Conservation (phyloP, 2,888 invertebrate genomes). For the Lasioglossum vierecki region DNA sequence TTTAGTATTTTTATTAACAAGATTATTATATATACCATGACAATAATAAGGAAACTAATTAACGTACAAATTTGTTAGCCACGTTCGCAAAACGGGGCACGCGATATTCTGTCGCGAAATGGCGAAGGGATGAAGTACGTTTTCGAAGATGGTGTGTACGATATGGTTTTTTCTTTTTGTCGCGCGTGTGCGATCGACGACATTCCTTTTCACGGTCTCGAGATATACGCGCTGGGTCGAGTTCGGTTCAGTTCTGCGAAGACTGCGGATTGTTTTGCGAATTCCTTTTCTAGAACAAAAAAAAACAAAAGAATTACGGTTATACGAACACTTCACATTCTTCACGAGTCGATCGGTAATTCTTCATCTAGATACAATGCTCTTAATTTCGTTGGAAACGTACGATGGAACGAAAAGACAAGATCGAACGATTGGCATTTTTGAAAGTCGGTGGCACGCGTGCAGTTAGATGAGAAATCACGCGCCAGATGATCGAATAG, state of each 20-base stretch:
- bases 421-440: neutral
- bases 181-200: conserved; percentile 14
- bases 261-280: neutral
- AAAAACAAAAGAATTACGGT: neutral
- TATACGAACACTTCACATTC: neutral
- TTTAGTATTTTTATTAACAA: conserved; percentile 84
- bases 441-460: conserved; percentile 11
- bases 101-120: conserved; percentile 67
- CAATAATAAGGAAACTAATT: conserved; percentile 84
- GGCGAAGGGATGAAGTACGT: conserved; percentile 50
- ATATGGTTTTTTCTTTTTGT: neutral
- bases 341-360: neutral
- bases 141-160: neutral
- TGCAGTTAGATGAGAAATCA: conserved; percentile 46
- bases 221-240: neutral
- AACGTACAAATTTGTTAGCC: conserved; percentile 84
- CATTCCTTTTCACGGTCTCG: conserved; percentile 11
- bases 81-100: conserved; percentile 76
- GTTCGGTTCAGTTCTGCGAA: neutral
- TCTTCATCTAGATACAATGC: neutral
- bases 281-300: neutral
- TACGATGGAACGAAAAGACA: neutral
- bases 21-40: conserved; percentile 82
- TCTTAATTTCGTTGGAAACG: neutral
- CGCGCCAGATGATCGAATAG: conserved; percentile 36